A percentile compares a stretch with the other conserved stretches of the same genome.
Evolutionary conservation across 2,888 invertebrate genomes (phyloP).

Genomic region (Cyrtodaria siliqua): DNA sequence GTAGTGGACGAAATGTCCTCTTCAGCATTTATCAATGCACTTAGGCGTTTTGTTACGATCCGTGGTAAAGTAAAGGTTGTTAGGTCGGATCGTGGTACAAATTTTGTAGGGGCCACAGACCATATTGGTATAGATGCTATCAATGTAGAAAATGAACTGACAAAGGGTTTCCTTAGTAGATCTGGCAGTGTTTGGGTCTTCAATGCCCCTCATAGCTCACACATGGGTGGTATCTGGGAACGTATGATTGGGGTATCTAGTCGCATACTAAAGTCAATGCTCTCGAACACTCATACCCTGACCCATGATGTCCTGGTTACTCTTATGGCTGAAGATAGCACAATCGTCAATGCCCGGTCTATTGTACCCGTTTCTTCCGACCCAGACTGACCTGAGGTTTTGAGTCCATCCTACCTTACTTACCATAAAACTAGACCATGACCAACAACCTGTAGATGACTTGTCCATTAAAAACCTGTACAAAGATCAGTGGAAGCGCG

Average conservation of each 20-base stretch:
- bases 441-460: not conserved
- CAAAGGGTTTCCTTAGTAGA: not conserved
- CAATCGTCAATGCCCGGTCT: conserved; percentile 28
- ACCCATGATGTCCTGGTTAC: conserved; percentile 37
- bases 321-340: conserved; percentile 22
- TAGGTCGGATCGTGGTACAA: conserved; percentile 21
- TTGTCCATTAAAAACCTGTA: conserved; percentile 36
- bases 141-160: not conserved
- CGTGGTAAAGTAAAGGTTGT: too few species aligned
- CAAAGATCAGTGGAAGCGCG: conserved; percentile 51
- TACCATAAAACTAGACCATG: conserved; percentile 32
- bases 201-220: conserved; percentile 16
- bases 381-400: too few species aligned
- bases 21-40: conserved; percentile 34
- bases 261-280: too few species aligned
- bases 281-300: not conserved
- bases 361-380: too few species aligned
- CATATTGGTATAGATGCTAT: conserved; percentile 5
- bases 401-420: conserved; percentile 45
- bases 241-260: too few species aligned
- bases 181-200: conserved; percentile 19
- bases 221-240: conserved; percentile 16
- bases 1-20: conserved; percentile 49
- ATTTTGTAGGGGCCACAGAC: conserved; percentile 12
- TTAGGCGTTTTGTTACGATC: conserved; percentile 18